Evolutionary conservation across 2,797 vertebrate species (phyloP), one percentile per base, ranked within the genome.

Genomic region (Smutsia temminckii): DNA sequence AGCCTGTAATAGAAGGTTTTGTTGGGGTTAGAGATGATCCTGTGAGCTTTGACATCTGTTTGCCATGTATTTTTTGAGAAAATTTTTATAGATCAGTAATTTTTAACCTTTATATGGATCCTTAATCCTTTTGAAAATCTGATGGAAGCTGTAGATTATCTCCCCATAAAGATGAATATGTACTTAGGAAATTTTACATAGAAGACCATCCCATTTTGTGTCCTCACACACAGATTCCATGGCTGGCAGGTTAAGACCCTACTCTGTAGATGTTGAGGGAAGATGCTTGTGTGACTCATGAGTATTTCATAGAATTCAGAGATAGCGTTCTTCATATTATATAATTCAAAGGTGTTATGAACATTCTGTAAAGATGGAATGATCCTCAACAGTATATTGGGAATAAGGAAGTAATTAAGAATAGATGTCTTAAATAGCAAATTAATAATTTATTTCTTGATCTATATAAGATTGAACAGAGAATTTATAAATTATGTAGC

Each of bases 61-160:
- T 89, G 32, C 84, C 75, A 40, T 49, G 77, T 84, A 20, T 61
- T 93, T 88, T 93, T 93, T 49, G 66, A 69, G 78, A 79, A 96
- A 80, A 80, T 69, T 14, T 49, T 79, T 80, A 29, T 75, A 75
- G 42, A 78, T 74, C 53, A 75, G 25, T 84, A 63, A 72, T 91
- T 79, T 32, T 88, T 85, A 88, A 68, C 32, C 21, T 74, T 63
- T 79, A 49, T 59, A 25, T 49, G 81, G 12, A 32, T 66, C 21
- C 23, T 16, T 92, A 46, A 29, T 75, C 40, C 53, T n/a, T 89
- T 91, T 85, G 78, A 93, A 69, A 87, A 90, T 86, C 29, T 88
- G 16, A 71, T 64, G 32, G 63, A 80, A 91, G 8, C 63, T 87
- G 11, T 55, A 75, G 5, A 88, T 79, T 79, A 9, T 87, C 27